phyloP scores from a whole-genome alignment of 1,140 invertebrate genomes.

The Nephila pilipes region DNA sequence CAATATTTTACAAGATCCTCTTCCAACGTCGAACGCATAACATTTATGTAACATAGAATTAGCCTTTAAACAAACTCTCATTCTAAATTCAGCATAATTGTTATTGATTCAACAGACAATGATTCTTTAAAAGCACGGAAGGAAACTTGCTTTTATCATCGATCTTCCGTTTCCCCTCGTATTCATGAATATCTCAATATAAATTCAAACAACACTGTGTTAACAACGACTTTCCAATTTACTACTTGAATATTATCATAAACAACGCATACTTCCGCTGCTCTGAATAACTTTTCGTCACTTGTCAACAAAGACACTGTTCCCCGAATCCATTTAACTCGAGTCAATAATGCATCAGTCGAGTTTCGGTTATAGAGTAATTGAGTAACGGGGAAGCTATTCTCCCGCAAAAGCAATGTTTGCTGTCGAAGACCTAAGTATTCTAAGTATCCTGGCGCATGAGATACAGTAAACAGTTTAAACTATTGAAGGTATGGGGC shows the following conservation, averaged over 20 bases:
- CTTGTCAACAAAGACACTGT: constrained; percentile 6
- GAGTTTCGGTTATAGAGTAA: constrained; percentile 28
- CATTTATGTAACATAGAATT: no score
- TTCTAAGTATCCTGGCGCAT: background rate
- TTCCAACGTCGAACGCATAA: no score
- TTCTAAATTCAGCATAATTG: no score
- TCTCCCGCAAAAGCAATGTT: background rate
- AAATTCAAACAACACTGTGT: background rate
- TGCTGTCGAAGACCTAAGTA: background rate
- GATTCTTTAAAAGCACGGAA: no score
- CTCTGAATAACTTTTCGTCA: background rate
- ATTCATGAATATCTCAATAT: no score
- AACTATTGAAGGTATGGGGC: constrained; percentile 21
- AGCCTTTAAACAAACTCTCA: no score
- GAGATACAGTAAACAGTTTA: constrained; percentile 50
- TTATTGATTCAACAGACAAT: no score
- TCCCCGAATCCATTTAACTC: background rate
- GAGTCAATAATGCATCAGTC: constrained; percentile 26
- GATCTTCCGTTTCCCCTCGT: no score
- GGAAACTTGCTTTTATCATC: no score
- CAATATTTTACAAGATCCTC: no score
- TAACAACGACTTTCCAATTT: background rate
- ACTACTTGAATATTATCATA: constrained; percentile 3
- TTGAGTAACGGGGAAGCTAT: constrained; percentile 14
- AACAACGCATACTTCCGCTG: background rate